phyloP scores from a whole-genome alignment of 2,888 invertebrate genomes.

The Nephrotoma flavescens region DNA sequence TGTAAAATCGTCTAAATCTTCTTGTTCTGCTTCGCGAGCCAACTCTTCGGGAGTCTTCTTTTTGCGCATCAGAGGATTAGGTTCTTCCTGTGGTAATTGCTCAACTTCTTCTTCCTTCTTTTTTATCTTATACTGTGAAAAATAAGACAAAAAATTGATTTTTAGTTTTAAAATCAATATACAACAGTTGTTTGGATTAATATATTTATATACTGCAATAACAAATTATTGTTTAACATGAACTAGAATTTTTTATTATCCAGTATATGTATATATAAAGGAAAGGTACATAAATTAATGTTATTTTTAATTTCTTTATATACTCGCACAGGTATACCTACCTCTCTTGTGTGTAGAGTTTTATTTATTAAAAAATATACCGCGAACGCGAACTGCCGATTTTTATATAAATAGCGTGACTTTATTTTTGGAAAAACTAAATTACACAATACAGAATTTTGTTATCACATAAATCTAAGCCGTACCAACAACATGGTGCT shows the following conservation, averaged over 20 bases:
- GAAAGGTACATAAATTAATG: not conserved
- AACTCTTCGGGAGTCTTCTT: conserved; percentile 98
- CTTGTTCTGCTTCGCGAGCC: conserved; percentile 90
- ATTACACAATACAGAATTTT: not conserved
- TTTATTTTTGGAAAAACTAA: not conserved
- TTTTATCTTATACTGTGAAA: conserved; percentile 76
- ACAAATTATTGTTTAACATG: not conserved
- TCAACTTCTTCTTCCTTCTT: conserved; percentile 93
- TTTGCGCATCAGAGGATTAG: conserved; percentile 92
- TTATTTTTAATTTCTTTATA: not conserved
- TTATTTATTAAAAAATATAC: not conserved
- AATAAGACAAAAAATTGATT: not conserved
- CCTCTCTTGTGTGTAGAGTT: not conserved
- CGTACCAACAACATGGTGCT: not conserved
- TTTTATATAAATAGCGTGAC: not conserved
- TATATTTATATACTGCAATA: too few relatives aligned
- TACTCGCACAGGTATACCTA: not conserved
- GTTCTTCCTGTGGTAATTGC: conserved; percentile 69
- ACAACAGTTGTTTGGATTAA: too few relatives aligned
- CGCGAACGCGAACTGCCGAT: not conserved
- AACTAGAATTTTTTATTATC: not conserved
- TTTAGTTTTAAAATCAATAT: not conserved
- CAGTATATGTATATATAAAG: not conserved
- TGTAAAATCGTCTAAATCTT: conserved; percentile 91
- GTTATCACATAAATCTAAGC: not conserved